Conservation (phyloP, 2,797 vertebrate species). For the Tokudaia tokunoshimensis region DNA sequence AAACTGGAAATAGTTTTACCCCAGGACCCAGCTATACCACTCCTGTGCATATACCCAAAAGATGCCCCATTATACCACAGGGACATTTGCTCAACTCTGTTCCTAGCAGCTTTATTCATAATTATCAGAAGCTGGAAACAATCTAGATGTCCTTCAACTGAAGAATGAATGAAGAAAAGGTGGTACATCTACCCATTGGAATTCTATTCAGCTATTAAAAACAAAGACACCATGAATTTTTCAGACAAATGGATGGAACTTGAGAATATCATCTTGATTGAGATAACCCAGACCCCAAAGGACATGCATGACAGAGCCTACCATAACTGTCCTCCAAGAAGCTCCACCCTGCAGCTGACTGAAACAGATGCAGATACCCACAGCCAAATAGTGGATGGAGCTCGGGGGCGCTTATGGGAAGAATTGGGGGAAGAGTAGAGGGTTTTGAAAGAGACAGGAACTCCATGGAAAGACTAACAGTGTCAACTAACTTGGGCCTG, state of each 20-base stretch:
- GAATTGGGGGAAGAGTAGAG: not conserved
- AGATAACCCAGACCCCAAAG: not conserved
- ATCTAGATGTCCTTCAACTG: not conserved
- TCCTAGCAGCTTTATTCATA: not conserved
- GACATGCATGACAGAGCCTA: not conserved
- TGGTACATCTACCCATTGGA: not conserved
- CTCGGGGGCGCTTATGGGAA: not conserved
- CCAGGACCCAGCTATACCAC: not conserved
- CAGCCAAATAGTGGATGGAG: not conserved
- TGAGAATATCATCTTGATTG: not conserved
- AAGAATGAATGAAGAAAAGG: not conserved
- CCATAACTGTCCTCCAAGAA: not conserved
- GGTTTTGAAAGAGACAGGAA: not conserved
- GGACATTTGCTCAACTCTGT: not conserved
- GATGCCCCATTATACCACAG: not conserved
- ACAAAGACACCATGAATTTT: not conserved
- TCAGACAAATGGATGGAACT: not conserved
- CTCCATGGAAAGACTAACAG: not conserved
- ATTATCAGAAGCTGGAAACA: not conserved
- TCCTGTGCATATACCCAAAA: not conserved
- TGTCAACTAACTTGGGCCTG: too few relatives aligned
- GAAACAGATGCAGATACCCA: not conserved
- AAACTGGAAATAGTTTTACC: not conserved
- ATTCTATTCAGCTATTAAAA: not conserved
- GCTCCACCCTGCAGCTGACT: not conserved